phyloP scores from a whole-genome alignment of 2,797 vertebrate species.

The Acanthurus lineatus region DNA sequence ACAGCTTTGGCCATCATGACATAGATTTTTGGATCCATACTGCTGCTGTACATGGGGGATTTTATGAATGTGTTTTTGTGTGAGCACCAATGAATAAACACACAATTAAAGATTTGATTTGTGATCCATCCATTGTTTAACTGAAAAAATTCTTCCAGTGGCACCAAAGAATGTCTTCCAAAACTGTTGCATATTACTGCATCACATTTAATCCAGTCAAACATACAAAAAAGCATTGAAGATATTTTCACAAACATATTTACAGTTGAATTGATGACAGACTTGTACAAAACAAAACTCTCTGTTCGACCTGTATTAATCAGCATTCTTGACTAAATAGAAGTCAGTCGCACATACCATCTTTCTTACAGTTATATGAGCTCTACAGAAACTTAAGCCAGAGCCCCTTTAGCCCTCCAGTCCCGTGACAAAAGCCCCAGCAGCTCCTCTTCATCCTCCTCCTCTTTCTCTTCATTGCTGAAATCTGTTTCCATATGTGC shows the following conservation, averaged over 20 bases:
- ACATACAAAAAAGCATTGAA: constrained; percentile 29
- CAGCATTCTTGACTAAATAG: neutral
- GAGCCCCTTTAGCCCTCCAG: constrained; percentile 96
- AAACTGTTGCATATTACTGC: neutral
- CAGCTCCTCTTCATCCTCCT: constrained; percentile 92
- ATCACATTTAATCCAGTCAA: constrained; percentile 25
- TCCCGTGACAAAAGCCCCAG: constrained; percentile 91
- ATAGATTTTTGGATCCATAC: constrained; percentile 61
- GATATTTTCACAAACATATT: constrained; percentile 33
- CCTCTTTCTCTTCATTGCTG: constrained; percentile 86
- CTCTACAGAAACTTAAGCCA: constrained; percentile 79
- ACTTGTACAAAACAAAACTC: neutral
- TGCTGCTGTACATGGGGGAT: constrained; percentile 65
- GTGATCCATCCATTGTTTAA: constrained; percentile 8
- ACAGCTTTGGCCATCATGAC: constrained; percentile 57
- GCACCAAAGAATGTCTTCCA: constrained; percentile 13
- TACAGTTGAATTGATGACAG: constrained; percentile 38
- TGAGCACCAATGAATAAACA: constrained; percentile 80
- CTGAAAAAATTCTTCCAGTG: neutral
- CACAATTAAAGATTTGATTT: constrained; percentile 48
- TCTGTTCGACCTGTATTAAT: neutral
- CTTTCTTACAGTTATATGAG: neutral
- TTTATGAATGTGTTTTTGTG: constrained; percentile 76
- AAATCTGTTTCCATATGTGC: constrained; percentile 68
- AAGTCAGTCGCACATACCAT: neutral